These are phyloP conservation scores for Cynodonichthys magdalenae DNA, from an alignment of 2,797 vertebrate genomes.

Conservation along the genomic window DNA sequence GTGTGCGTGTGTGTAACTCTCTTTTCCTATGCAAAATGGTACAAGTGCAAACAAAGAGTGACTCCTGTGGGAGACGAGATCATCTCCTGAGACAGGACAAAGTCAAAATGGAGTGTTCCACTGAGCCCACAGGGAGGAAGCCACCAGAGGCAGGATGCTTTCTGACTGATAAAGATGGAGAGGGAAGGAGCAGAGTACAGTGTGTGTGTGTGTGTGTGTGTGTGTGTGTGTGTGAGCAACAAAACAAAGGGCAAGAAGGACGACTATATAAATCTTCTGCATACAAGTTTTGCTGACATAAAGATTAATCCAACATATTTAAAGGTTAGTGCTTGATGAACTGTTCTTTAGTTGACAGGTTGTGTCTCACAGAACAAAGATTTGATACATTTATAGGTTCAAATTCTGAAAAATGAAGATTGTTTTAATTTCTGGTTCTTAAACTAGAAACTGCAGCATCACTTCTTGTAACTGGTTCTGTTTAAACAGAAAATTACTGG, in stretches of 20 bases:
- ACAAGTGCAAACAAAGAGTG: slow-evolving; percentile 41
- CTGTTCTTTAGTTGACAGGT: not conserved
- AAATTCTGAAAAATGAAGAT: too few relatives aligned
- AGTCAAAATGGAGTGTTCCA: slow-evolving; percentile 72
- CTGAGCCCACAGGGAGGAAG: slow-evolving; percentile 58
- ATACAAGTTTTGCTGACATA: not conserved
- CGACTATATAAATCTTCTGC: not conserved
- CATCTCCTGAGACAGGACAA: slow-evolving; percentile 66
- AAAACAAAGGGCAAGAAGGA: slow-evolving; percentile 19
- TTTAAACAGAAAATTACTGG: too few relatives aligned
- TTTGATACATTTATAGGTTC: too few relatives aligned
- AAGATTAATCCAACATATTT: not conserved
- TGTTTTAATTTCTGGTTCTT: too few relatives aligned
- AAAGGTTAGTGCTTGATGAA: not conserved
- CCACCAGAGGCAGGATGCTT: slow-evolving; percentile 59
- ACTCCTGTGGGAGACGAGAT: slow-evolving; percentile 59
- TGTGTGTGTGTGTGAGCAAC: slow-evolving; percentile 3
- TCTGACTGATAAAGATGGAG: slow-evolving; percentile 46
- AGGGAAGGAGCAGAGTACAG: slow-evolving; percentile 11
- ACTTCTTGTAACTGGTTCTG: too few relatives aligned
- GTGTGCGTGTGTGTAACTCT: not conserved
- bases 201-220: slow-evolving; percentile 3
- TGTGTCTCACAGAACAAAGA: too few relatives aligned
- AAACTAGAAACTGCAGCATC: too few relatives aligned
- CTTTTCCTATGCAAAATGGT: slow-evolving; percentile 17